phyloP scores from a whole-genome alignment of 2,113 vertebrate genomes.

The rat (Rattus norvegicus) region GRCr8 NC_086023.1:110518501-110519000 shows the following conservation, averaged over 20 bases:
- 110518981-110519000: conserved; percentile 18
- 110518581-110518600: neutral
- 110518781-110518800: neutral
- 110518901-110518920: neutral
- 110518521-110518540: neutral
- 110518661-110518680: too few relatives aligned
- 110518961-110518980: neutral
- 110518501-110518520: conserved; percentile 34
- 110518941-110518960: neutral
- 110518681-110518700: conserved; percentile 6
- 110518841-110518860: conserved; percentile 29
- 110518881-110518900: conserved; percentile 29
- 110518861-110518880: neutral
- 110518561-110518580: conserved; percentile 25
- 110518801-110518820: conserved; percentile 3
- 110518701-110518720: neutral
- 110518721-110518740: conserved; percentile 16
- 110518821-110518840: neutral
- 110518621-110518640: conserved; percentile 23
- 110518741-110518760: neutral
- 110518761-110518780: neutral
- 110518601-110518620: conserved; percentile 52
- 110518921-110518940: neutral
- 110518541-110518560: neutral
- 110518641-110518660: too few relatives aligned